Conservation (phyloP, 2,797 vertebrate genomes). For the Nyctalus aviator region DNA sequence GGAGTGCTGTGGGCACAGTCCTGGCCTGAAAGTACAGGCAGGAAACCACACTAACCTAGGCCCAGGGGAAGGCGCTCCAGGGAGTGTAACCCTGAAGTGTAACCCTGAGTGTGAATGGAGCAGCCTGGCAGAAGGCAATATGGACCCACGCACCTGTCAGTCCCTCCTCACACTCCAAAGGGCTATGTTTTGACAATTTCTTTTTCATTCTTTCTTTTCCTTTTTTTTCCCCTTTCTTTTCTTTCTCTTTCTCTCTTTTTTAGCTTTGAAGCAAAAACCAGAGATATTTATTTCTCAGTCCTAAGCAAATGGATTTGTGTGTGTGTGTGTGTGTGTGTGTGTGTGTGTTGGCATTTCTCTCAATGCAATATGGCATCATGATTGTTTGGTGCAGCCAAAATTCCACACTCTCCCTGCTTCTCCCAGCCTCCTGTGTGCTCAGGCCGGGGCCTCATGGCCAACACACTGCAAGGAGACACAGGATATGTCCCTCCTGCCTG, state of each 20-base stretch:
- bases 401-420: background rate
- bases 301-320: background rate
- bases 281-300: background rate
- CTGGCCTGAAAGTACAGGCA: background rate
- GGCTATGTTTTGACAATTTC: background rate
- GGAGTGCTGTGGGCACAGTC: background rate
- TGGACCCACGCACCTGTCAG: rapidly evolving
- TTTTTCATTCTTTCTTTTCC: background rate
- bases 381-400: background rate
- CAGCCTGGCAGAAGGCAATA: background rate
- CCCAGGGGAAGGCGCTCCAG: background rate
- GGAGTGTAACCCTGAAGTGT: background rate
- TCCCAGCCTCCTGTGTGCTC: background rate
- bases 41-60: background rate
- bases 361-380: background rate
- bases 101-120: background rate
- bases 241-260: background rate
- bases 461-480: background rate
- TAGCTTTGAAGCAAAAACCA: background rate
- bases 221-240: no score
- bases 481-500: background rate
- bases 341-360: background rate
- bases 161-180: background rate
- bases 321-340: no score
- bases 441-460: no score